Evolutionary conservation across 2,113 vertebrate genomes (phyloP).

Genomic region (Origma solitaria): DNA sequence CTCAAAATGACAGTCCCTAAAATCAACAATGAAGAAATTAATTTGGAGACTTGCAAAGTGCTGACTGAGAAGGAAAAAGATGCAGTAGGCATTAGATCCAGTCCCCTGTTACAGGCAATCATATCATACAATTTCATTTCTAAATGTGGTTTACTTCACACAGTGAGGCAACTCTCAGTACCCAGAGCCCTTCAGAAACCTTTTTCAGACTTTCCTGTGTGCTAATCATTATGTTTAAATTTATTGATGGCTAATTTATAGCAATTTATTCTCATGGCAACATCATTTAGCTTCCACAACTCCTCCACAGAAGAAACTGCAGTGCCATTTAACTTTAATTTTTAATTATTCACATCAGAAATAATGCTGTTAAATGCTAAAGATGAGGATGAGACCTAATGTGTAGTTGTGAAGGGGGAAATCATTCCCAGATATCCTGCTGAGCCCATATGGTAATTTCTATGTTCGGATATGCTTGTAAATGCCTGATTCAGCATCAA

Average conservation of each 20-base stretch:
- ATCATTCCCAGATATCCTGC: neutral
- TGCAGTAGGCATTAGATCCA: neutral
- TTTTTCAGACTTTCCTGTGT: neutral
- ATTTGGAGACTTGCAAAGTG: neutral
- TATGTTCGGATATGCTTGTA: neutral
- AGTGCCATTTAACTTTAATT: neutral
- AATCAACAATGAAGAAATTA: neutral
- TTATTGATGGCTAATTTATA: neutral
- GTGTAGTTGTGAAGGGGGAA: neutral
- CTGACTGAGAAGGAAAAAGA: neutral
- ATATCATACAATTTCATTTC: neutral
- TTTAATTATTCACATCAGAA: constrained; percentile 24
- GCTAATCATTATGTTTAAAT: neutral
- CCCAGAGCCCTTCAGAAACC: neutral
- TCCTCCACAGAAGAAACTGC: neutral
- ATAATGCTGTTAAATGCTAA: neutral
- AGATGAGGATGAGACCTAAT: neutral
- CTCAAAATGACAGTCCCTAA: neutral
- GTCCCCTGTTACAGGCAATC: neutral
- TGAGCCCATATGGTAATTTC: constrained; percentile 26
- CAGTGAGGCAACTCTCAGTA: neutral
- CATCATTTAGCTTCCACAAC: neutral
- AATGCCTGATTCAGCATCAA: neutral
- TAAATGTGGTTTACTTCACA: neutral
- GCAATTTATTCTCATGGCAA: neutral